Evolutionary conservation across 1,140 invertebrate species (phyloP).

Genomic region (Anoplolepis gracilipes): DNA sequence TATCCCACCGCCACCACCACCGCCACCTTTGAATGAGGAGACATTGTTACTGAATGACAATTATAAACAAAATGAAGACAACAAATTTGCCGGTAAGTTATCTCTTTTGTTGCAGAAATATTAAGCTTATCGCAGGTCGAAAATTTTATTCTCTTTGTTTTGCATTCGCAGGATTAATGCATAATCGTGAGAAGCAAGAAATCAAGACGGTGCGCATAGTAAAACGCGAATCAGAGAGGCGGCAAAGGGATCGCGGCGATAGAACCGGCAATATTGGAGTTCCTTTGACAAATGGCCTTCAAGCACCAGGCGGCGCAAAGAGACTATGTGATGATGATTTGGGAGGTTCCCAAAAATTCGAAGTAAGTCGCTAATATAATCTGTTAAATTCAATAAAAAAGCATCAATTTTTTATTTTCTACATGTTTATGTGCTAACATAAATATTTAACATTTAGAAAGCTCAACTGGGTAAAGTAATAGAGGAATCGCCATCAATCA

Average conservation of each 20-base stretch:
- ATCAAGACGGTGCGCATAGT: conserved; percentile 97
- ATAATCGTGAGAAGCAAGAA: conserved; percentile 94
- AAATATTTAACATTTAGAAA: conserved; percentile 72
- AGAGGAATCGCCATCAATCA: conserved; percentile 76
- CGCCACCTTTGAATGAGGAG: conserved; percentile 78
- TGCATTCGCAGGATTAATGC: conserved; percentile 88
- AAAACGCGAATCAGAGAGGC: conserved; percentile 94
- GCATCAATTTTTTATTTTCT: neutral
- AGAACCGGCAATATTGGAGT: conserved; percentile 85
- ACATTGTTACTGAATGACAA: conserved; percentile 76
- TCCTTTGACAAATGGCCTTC: conserved; percentile 82
- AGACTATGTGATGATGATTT: conserved; percentile 79
- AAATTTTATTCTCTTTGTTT: conserved; percentile 17
- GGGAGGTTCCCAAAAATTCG: conserved; percentile 77
- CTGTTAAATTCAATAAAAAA: too few relatives aligned
- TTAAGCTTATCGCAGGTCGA: neutral
- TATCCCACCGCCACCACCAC: conserved; percentile 79
- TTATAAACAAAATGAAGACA: conserved; percentile 80
- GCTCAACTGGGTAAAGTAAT: conserved; percentile 79
- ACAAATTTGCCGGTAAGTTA: conserved; percentile 78
- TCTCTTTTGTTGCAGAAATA: neutral
- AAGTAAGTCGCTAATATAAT: conserved; percentile 70
- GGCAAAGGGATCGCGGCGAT: conserved; percentile 91
- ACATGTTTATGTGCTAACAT: neutral
- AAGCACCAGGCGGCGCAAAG: conserved; percentile 79